Evolutionary conservation across 2,113 vertebrate genomes (phyloP).

Genomic region (Leptodactylus fuscus): DNA sequence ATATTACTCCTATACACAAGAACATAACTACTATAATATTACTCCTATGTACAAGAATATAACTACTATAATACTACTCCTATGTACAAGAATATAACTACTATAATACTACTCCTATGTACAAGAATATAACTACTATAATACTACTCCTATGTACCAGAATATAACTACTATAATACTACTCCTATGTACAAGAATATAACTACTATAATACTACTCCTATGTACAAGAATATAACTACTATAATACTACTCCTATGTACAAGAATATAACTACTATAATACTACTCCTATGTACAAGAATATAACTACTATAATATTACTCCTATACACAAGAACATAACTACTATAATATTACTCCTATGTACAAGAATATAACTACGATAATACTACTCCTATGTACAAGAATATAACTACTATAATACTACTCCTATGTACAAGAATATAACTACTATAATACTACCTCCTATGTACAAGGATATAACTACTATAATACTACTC

Average conservation of each 20-base stretch:
- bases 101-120: no score
- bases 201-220: no score
- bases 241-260: neutral
- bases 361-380: neutral
- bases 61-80: no score
- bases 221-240: neutral
- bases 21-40: no score
- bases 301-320: neutral
- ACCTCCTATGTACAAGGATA: neutral
- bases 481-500: no score
- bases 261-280: neutral
- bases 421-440: no score
- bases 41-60: no score
- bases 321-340: neutral
- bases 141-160: no score
- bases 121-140: no score
- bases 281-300: neutral
- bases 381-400: neutral
- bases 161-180: neutral
- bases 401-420: neutral
- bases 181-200: neutral
- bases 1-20: no score
- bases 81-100: neutral
- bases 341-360: neutral
- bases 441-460: constrained; percentile 1